Conservation (phyloP, 2,113 vertebrate species). For the Noturus placidus region DNA sequence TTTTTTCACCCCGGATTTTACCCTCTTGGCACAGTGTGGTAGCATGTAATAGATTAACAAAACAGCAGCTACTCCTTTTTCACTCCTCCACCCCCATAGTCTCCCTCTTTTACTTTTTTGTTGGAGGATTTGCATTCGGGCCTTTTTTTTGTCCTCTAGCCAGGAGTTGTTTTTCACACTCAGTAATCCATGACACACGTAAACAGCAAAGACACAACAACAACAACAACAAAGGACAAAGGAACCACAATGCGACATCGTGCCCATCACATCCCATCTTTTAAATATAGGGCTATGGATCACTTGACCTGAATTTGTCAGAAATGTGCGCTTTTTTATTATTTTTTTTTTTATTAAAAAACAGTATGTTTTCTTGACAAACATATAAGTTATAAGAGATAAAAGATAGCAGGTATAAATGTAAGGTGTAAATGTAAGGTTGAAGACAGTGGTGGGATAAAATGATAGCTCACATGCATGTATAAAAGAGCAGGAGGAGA, state of each 20-base stretch:
- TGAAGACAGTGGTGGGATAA: background rate
- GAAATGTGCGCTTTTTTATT: background rate
- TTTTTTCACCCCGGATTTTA: background rate
- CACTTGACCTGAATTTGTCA: background rate
- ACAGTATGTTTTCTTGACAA: background rate
- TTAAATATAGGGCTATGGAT: background rate
- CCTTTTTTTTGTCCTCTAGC: constrained; percentile 33
- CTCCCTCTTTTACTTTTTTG: constrained; percentile 28
- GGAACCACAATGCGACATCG: background rate
- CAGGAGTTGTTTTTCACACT: constrained; percentile 27
- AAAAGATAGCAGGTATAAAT: background rate
- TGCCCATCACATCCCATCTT: background rate
- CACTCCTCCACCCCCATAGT: background rate
- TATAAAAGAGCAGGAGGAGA: background rate
- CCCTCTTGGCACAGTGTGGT: background rate
- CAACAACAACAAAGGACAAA: background rate
- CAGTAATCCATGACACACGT: constrained; percentile 19
- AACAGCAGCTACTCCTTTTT: constrained; percentile 15
- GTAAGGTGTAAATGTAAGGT: background rate
- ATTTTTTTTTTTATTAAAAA: background rate
- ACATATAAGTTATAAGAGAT: background rate
- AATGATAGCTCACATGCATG: background rate
- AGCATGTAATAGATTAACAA: background rate
- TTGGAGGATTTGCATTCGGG: constrained; percentile 38
- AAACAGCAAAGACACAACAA: constrained; percentile 19